Percentiles rank a stretch among this genome's conserved stretches.
Conservation (phyloP, 1,140 invertebrate genomes). For the Anadara kagoshimensis region DNA sequence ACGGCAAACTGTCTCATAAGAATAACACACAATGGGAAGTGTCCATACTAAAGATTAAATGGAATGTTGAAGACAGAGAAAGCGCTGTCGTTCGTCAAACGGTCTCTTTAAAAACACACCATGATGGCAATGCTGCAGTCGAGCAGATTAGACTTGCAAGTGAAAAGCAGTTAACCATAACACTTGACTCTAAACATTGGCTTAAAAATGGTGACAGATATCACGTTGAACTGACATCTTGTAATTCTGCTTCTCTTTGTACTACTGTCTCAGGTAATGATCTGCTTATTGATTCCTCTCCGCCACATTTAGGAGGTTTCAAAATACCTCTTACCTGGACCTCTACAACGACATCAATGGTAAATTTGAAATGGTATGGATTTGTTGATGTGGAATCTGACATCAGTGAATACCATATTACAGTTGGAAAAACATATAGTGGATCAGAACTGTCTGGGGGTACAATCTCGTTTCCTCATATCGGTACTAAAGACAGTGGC, state of each 20-base stretch:
- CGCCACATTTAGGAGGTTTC: conserved; percentile 36
- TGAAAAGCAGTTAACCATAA: conserved; percentile 16
- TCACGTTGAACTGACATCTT: conserved; percentile 16
- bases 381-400: conserved; percentile 31
- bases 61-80: conserved; percentile 50
- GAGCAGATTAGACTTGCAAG: conserved; percentile 18
- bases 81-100: conserved; percentile 47
- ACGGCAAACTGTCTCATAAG: background rate
- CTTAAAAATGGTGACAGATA: conserved; percentile 13
- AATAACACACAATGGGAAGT: conserved; percentile 40
- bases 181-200: background rate
- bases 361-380: conserved; percentile 22
- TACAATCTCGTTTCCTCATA: background rate
- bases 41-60: conserved; percentile 44
- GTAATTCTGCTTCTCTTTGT: conserved; percentile 32
- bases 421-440: conserved; percentile 12
- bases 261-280: background rate
- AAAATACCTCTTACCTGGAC: conserved; percentile 9
- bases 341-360: background rate
- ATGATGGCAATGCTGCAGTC: conserved; percentile 32
- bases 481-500: background rate
- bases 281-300: conserved; percentile 28
- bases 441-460: conserved; percentile 31
- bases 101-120: conserved; percentile 37
- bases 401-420: conserved; percentile 10